Base-by-base conservation (phyloP, 2,113 vertebrate genomes). In the Cryptomyrus ogoouensis region DNA sequence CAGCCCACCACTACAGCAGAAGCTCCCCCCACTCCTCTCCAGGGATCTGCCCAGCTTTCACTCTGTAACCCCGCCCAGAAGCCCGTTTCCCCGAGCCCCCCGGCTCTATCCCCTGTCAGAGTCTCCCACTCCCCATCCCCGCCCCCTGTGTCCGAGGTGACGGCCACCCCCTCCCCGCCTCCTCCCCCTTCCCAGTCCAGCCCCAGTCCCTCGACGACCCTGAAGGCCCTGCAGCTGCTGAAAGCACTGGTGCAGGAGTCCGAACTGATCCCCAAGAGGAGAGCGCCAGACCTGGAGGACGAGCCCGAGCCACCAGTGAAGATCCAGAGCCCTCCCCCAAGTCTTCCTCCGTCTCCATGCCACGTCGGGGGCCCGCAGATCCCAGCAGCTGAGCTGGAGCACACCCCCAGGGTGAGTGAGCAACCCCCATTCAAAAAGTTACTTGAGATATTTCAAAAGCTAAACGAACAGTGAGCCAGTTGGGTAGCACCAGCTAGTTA, bases 331-430 rank as follows among this genome's bases (percentile, higher is more conserved):
- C 97, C 97, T 9, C 97, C 97, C 95, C 96, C 97, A 94, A 95
- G 96, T 92, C 96, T 97, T 87, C 96, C 97, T 1, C 97, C 97
- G 42, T 97, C 97, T 7, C 97, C 98, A 94, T 98, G 97, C 0
- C 96, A 97, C 83, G 97, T 97, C 27, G 96, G 98, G 42, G 97
- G 98, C 91, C 96, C 98, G 19, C 98, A 98, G 93, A 95, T 97
- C 88, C 97, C 97, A 42, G 94, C 96, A 0, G 94, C 94, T 89
- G 95, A 96, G 91, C 93, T 95, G 74, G 93, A 95, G 94, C 97
- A 98, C 95, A 97, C 97, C 94, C 83, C 58, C 39, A 47, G 44
- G 83, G 83, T 85, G 42, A 46, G 24, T 10, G 21, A 49, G 42
- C 4, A 0, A 8, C 31, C 15, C n/a, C n/a, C 62, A 70, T 31